Conservation (phyloP, 2,113 vertebrate genomes). For the Eurypyga helias region DNA sequence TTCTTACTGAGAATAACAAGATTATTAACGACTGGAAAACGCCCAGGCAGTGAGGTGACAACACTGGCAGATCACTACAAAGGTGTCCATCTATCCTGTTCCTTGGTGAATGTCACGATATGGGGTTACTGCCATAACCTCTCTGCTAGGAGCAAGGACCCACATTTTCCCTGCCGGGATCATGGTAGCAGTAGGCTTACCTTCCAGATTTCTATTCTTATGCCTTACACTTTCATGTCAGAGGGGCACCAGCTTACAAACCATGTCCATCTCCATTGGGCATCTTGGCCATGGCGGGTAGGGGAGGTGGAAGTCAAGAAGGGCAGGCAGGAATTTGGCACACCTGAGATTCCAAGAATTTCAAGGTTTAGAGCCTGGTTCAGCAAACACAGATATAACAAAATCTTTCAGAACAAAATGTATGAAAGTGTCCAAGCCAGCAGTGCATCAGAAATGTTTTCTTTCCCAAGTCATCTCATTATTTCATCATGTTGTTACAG, state of each 20-base stretch:
- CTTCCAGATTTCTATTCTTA: background rate
- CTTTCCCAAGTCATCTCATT: background rate
- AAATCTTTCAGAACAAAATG: background rate
- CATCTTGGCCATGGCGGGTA: background rate
- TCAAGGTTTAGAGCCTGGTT: background rate
- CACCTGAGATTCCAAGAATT: background rate
- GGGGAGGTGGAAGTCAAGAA: background rate
- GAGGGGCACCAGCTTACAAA: background rate
- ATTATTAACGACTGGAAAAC: background rate
- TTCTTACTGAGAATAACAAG: background rate
- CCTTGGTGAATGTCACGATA: background rate
- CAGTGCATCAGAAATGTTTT: background rate
- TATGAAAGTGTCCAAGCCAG: background rate
- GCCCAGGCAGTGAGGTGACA: background rate
- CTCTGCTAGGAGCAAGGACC: background rate
- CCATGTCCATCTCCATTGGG: background rate
- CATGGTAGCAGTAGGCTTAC: background rate
- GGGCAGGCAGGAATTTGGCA: background rate
- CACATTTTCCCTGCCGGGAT: background rate
- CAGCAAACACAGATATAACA: background rate
- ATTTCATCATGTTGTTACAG: background rate
- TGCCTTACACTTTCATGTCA: background rate
- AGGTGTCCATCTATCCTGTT: background rate
- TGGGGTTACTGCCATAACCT: background rate
- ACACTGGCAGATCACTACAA: background rate